phyloP scores from a whole-genome alignment of 2,888 invertebrate genomes.

The Morpho helenor region DNA sequence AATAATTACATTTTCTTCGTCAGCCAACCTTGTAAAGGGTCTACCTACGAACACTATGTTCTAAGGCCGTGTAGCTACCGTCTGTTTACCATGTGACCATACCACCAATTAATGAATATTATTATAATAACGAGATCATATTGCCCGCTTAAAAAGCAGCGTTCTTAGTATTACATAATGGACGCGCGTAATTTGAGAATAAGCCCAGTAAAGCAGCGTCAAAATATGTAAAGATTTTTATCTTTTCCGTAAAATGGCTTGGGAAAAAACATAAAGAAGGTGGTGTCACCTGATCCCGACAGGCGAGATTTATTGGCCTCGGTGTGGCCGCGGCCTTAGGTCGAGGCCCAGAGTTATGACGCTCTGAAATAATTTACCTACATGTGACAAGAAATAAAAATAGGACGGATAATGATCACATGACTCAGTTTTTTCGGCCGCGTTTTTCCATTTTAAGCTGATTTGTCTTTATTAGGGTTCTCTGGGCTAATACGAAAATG shows the following conservation, averaged over 20 bases:
- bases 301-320: slow-evolving; percentile 66
- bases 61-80: too few relatives aligned
- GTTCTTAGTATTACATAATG: slow-evolving; percentile 73
- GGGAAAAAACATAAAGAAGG: slow-evolving; percentile 81
- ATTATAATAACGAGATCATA: slow-evolving; percentile 10
- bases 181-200: slow-evolving; percentile 76
- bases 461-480: slow-evolving; percentile 1
- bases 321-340: slow-evolving; percentile 76
- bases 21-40: too few relatives aligned
- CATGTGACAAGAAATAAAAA: slow-evolving; percentile 60
- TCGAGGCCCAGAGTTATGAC: slow-evolving; percentile 67
- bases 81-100: neutral
- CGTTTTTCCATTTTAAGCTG: slow-evolving; percentile 31
- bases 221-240: slow-evolving; percentile 80
- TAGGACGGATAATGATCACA: slow-evolving; percentile 49
- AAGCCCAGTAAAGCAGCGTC: slow-evolving; percentile 73
- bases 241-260: slow-evolving; percentile 79
- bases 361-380: slow-evolving; percentile 65
- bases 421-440: slow-evolving; percentile 44
- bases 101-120: slow-evolving; percentile 16
- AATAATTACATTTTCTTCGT: too few relatives aligned
- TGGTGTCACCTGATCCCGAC: slow-evolving; percentile 79
- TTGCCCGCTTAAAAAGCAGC: slow-evolving; percentile 48
- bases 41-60: too few relatives aligned
- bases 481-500: neutral